Conservation (phyloP, 2,888 invertebrate species). For the Drosophila subsilvestris region DNA sequence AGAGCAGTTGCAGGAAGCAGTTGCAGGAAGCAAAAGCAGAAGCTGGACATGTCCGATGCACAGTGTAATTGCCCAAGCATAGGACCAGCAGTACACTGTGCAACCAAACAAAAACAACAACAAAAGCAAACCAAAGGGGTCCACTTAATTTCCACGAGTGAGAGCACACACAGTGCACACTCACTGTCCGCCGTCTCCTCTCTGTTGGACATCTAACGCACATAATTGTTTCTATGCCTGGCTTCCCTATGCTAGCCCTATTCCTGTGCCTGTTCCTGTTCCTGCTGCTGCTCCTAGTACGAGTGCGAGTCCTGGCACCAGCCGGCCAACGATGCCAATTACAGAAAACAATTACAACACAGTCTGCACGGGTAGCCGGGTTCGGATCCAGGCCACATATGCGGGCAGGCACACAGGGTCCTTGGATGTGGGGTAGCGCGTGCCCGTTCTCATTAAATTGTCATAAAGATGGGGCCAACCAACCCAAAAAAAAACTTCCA, state of each 20-base stretch:
- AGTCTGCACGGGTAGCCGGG: slow-evolving; percentile 39
- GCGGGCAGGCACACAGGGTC: slow-evolving; percentile 47
- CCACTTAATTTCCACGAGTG: slow-evolving; percentile 74
- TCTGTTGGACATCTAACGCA: slow-evolving; percentile 62
- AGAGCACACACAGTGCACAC: slow-evolving; percentile 37
- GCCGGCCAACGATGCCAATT: slow-evolving; percentile 77
- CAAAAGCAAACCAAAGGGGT: slow-evolving; percentile 31
- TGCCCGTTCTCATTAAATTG: slow-evolving; percentile 67
- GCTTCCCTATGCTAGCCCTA: slow-evolving; percentile 12
- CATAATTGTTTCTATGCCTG: slow-evolving; percentile 72
- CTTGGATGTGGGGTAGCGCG: slow-evolving; percentile 43
- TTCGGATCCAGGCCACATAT: slow-evolving; percentile 52
- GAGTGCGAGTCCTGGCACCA: slow-evolving; percentile 52
- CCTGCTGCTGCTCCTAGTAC: slow-evolving; percentile 39
- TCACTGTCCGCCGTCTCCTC: slow-evolving; percentile 8
- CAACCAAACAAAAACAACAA: slow-evolving; percentile 11
- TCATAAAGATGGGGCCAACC: slow-evolving; percentile 46
- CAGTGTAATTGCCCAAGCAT: slow-evolving; percentile 60
- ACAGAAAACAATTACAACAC: slow-evolving; percentile 78
- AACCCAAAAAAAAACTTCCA: slow-evolving; percentile 4
- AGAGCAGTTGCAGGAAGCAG: background rate
- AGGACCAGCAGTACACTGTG: slow-evolving; percentile 14
- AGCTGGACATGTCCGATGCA: slow-evolving; percentile 59
- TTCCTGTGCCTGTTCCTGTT: slow-evolving; percentile 28
- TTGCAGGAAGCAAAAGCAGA: background rate